These are phyloP conservation scores for Sander lucioperca DNA, from an alignment of 2,113 vertebrate species.

Conservation along the genomic window DNA sequence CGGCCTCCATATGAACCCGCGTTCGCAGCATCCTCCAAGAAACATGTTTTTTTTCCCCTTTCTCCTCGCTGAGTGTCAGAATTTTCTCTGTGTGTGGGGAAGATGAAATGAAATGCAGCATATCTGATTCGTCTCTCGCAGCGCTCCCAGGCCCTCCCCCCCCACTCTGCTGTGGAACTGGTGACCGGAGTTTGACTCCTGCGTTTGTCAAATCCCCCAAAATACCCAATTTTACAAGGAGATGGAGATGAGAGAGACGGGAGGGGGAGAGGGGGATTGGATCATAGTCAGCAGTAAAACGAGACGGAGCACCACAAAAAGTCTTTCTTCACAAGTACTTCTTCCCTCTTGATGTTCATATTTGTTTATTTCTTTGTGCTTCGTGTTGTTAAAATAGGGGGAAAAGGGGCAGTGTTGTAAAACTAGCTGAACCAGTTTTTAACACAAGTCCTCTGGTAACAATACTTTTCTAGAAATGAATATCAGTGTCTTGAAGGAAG, in stretches of 20 bases:
- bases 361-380: not conserved
- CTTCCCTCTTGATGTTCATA: not conserved
- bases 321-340: conserved; percentile 7
- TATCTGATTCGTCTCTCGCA: conserved; percentile 59
- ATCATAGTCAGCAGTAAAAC: not conserved
- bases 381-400: not conserved
- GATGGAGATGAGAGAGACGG: conserved; percentile 18
- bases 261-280: not conserved
- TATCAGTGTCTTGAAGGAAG: no score
- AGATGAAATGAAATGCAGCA: conserved; percentile 77
- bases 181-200: conserved; percentile 83
- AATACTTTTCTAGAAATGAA: not conserved
- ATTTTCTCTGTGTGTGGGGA: conserved; percentile 40
- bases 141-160: conserved; percentile 16
- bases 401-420: not conserved
- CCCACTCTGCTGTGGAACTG: conserved; percentile 46
- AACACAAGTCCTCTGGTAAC: not conserved
- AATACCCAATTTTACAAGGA: conserved; percentile 67
- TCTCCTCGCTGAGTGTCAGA: conserved; percentile 56
- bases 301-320: not conserved
- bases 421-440: not conserved
- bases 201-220: conserved; percentile 68
- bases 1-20: conserved; percentile 69
- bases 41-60: conserved; percentile 21
- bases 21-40: conserved; percentile 54